A percentile compares a stretch with the other conserved stretches of the same genome.
These are phyloP conservation scores for Acipenser oxyrinchus DNA, from an alignment of 2,797 vertebrate genomes.

Conservation along the genomic window DNA sequence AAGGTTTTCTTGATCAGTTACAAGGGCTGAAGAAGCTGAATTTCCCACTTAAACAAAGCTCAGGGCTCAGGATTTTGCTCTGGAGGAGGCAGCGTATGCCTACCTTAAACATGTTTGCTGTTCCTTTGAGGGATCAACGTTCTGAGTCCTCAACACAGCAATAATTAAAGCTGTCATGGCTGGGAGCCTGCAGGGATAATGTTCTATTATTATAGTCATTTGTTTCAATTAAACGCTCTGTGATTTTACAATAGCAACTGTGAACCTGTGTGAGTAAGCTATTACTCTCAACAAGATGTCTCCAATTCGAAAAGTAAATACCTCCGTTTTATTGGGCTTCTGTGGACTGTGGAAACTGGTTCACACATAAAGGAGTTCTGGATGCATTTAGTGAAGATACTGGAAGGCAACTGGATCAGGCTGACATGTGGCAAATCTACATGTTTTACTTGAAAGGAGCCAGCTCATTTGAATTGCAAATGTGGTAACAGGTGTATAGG, in stretches of 20 bases:
- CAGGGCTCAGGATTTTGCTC: too few relatives aligned
- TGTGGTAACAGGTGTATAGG: too few relatives aligned
- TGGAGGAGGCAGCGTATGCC: constrained; percentile 32
- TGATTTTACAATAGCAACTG: constrained; percentile 98
- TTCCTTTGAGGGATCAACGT: constrained; percentile 91
- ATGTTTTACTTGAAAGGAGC: too few relatives aligned
- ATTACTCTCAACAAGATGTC: constrained; percentile 97
- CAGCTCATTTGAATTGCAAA: too few relatives aligned
- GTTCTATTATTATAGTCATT: constrained; percentile 99
- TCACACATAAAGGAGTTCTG: too few relatives aligned
- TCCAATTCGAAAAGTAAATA: constrained; percentile 66
- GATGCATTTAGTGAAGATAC: too few relatives aligned
- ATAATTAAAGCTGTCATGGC: constrained; percentile 98
- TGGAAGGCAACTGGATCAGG: too few relatives aligned
- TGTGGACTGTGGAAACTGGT: too few relatives aligned
- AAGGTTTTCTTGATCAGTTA: too few relatives aligned
- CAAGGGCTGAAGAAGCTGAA: too few relatives aligned
- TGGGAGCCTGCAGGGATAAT: constrained; percentile 97
- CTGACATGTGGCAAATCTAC: too few relatives aligned
- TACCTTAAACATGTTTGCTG: constrained; percentile 56
- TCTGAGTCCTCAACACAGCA: constrained; percentile 82
- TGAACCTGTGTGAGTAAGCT: constrained; percentile 90
- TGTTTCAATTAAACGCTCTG: constrained; percentile 99
- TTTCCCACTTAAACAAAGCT: too few relatives aligned
- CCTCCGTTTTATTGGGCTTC: constrained; percentile 21